phyloP scores from a whole-genome alignment of 1,140 invertebrate genomes.

The Steinernema khuongi region DNA sequence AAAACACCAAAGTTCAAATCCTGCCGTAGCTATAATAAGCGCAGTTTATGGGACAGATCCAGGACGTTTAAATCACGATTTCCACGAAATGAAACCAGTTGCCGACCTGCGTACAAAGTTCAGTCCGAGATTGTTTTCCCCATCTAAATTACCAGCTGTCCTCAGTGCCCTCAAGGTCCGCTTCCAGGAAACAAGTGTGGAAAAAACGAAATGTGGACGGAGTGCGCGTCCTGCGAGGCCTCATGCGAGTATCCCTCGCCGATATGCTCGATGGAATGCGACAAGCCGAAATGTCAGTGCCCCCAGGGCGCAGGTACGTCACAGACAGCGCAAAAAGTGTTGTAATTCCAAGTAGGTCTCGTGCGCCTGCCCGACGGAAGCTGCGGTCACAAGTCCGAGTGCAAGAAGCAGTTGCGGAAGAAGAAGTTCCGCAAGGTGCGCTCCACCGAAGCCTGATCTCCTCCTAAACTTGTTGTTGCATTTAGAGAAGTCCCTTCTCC shows the following conservation, averaged over 20 bases:
- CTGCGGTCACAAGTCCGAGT: slow-evolving; percentile 7
- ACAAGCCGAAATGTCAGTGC: neutral
- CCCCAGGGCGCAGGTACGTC: neutral
- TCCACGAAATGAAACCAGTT: too few species aligned
- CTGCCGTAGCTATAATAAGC: too few species aligned
- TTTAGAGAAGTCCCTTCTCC: neutral
- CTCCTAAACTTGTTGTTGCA: neutral
- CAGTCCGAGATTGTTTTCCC: neutral
- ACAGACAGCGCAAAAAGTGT: neutral
- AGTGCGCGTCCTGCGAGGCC: neutral
- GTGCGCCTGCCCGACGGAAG: slow-evolving; percentile 1
- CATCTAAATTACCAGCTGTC: neutral
- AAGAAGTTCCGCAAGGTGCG: neutral
- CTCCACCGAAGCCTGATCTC: neutral
- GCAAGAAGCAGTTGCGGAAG: neutral
- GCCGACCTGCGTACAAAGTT: neutral
- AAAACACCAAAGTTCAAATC: too few species aligned
- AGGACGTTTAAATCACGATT: too few species aligned
- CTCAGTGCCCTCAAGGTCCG: neutral
- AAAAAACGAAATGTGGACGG: neutral
- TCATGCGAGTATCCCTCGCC: neutral
- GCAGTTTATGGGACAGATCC: too few species aligned
- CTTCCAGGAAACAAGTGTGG: neutral
- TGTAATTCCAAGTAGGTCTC: neutral
- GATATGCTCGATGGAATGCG: slow-evolving; percentile 10